Conservation (phyloP, 2,797 vertebrate species). For the Coregonus suidteri region DNA sequence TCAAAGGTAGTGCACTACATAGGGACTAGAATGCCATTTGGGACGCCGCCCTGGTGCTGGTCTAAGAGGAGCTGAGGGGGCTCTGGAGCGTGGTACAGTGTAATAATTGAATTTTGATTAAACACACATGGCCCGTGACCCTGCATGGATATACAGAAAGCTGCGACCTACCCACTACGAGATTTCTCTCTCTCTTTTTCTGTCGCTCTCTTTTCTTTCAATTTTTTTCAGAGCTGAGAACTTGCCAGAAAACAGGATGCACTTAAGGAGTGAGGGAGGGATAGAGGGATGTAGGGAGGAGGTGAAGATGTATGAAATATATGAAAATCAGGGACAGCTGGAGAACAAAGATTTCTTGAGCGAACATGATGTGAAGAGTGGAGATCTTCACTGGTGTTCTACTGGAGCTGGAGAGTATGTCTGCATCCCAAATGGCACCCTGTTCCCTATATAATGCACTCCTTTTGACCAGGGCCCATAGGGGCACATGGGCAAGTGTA, state of each 20-base stretch:
- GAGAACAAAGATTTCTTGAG: slow-evolving; percentile 80
- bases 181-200: slow-evolving; percentile 32
- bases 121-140: slow-evolving; percentile 91
- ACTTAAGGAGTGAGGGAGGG: slow-evolving; percentile 52
- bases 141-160: slow-evolving; percentile 66
- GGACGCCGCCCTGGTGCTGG: slow-evolving; percentile 34
- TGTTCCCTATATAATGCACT: neutral
- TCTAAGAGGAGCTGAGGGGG: slow-evolving; percentile 63
- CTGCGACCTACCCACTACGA: slow-evolving; percentile 79
- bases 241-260: slow-evolving; percentile 89
- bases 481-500: neutral
- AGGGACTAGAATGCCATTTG: neutral
- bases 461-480: neutral
- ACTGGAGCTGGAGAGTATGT: neutral
- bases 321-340: slow-evolving; percentile 79
- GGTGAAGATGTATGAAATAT: slow-evolving; percentile 32
- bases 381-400: neutral
- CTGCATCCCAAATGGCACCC: neutral
- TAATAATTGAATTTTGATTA: slow-evolving; percentile 96
- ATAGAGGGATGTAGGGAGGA: neutral
- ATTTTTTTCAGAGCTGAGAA: slow-evolving; percentile 73
- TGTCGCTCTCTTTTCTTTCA: neutral
- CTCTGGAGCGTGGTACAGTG: slow-evolving; percentile 85
- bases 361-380: neutral
- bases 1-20: neutral